A percentile compares a stretch with the other conserved stretches of the same genome.
Evolutionary conservation across 2,888 invertebrate genomes (phyloP).

Genomic region (Ennomos erosarius): DNA sequence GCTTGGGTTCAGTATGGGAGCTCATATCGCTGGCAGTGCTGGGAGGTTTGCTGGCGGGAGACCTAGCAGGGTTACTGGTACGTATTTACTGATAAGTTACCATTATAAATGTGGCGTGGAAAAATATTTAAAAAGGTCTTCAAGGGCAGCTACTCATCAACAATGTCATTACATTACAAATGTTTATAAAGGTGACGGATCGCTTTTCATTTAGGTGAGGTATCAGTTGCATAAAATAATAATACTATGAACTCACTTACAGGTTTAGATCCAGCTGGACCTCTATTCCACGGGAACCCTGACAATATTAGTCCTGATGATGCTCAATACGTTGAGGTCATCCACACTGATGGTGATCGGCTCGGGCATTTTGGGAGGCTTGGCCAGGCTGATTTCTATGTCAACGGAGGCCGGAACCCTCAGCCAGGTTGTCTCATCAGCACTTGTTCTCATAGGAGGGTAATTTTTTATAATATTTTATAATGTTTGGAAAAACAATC

Average conservation of each 20-base stretch:
- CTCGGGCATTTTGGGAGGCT: slow-evolving; percentile 56
- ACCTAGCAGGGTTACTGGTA: slow-evolving; percentile 61
- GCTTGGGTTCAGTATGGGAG: slow-evolving; percentile 76
- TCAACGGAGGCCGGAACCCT: slow-evolving; percentile 60
- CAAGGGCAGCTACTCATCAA: too few relatives aligned
- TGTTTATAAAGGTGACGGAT: too few relatives aligned
- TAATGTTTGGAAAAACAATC: too few relatives aligned
- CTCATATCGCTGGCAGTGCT: slow-evolving; percentile 71
- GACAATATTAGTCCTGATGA: slow-evolving; percentile 49
- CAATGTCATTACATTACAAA: too few relatives aligned
- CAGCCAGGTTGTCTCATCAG: slow-evolving; percentile 61
- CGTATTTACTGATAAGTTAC: slow-evolving; percentile 7
- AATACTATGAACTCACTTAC: slow-evolving; percentile 3
- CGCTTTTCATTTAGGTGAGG: too few relatives aligned
- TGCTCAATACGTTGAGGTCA: slow-evolving; percentile 60
- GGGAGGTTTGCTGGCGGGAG: slow-evolving; percentile 54
- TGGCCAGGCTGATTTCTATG: slow-evolving; percentile 60
- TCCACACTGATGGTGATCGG: slow-evolving; percentile 63
- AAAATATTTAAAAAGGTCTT: too few relatives aligned
- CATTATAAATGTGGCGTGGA: too few relatives aligned
- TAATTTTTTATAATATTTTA: not conserved
- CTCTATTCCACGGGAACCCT: slow-evolving; percentile 51
- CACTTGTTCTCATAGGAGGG: slow-evolving; percentile 63
- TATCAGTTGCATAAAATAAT: not conserved
- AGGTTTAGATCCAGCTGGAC: slow-evolving; percentile 69